Conservation (phyloP, 1,140 invertebrate species). For the Eumaeus atala region DNA sequence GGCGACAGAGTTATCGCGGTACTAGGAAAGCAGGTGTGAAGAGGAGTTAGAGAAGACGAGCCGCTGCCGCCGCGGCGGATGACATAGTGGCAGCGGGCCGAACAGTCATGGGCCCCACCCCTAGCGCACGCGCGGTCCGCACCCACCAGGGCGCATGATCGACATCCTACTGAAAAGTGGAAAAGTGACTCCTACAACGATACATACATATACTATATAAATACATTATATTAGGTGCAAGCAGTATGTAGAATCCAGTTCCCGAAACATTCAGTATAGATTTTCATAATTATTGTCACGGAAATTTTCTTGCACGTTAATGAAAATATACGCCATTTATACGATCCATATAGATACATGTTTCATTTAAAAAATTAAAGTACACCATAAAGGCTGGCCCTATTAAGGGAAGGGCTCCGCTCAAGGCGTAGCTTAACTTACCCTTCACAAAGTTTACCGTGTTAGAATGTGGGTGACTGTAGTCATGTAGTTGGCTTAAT, state of each 20-base stretch:
- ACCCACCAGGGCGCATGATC: conserved; percentile 54
- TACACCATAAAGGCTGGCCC: too few relatives aligned
- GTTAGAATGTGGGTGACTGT: too few relatives aligned
- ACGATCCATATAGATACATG: too few relatives aligned
- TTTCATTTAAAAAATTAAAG: too few relatives aligned
- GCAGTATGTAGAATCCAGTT: conserved; percentile 15
- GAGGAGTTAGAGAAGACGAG: conserved; percentile 40
- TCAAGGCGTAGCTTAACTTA: too few relatives aligned
- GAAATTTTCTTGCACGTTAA: too few relatives aligned
- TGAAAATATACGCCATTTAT: too few relatives aligned
- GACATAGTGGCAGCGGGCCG: conserved; percentile 63
- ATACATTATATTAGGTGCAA: conserved; percentile 62
- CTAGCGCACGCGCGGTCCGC: conserved; percentile 54
- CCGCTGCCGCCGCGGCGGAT: conserved; percentile 57
- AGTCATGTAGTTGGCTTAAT: too few relatives aligned
- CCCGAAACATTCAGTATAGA: too few relatives aligned
- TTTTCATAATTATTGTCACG: too few relatives aligned
- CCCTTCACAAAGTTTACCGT: too few relatives aligned
- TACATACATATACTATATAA: conserved; percentile 68
- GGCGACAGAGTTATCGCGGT: conserved; percentile 57
- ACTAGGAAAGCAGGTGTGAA: conserved; percentile 30
- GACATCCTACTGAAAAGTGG: conserved; percentile 70
- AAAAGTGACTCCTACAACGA: conserved; percentile 71
- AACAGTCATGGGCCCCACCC: conserved; percentile 61
- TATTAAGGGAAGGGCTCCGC: too few relatives aligned